Evolutionary conservation across 2,113 vertebrate species (phyloP).

Genomic region (Drymodes brunneopygia): DNA sequence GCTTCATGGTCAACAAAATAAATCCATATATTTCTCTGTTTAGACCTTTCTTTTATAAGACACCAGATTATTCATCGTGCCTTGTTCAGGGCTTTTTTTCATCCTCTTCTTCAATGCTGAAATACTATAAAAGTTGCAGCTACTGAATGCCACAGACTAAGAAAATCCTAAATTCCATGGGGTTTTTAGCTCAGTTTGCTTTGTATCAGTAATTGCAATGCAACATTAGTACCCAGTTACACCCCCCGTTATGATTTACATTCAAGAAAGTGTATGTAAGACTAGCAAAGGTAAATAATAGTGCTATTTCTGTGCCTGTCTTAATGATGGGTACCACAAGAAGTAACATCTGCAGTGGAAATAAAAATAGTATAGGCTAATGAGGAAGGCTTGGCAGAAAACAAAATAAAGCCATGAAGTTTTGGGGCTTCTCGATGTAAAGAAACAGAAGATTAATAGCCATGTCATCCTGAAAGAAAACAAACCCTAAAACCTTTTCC

Average conservation of each 20-base stretch:
- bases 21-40: not conserved
- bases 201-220: not conserved
- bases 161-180: not conserved
- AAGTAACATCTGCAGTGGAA: not conserved
- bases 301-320: not conserved
- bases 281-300: not conserved
- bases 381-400: not conserved
- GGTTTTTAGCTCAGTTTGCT: not conserved
- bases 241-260: not conserved
- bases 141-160: not conserved
- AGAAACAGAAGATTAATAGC: not conserved
- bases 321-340: not conserved
- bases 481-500: accelerated
- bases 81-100: not conserved
- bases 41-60: not conserved
- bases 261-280: not conserved
- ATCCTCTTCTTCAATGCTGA: not conserved
- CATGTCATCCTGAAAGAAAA: not conserved
- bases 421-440: not conserved
- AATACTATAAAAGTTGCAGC: not conserved
- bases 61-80: not conserved
- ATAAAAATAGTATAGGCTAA: not conserved
- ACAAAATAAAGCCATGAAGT: not conserved
- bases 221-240: not conserved
- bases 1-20: not conserved